Evolutionary conservation across 2,797 vertebrate genomes (phyloP).

Genomic region (Leptoclinus maculatus): DNA sequence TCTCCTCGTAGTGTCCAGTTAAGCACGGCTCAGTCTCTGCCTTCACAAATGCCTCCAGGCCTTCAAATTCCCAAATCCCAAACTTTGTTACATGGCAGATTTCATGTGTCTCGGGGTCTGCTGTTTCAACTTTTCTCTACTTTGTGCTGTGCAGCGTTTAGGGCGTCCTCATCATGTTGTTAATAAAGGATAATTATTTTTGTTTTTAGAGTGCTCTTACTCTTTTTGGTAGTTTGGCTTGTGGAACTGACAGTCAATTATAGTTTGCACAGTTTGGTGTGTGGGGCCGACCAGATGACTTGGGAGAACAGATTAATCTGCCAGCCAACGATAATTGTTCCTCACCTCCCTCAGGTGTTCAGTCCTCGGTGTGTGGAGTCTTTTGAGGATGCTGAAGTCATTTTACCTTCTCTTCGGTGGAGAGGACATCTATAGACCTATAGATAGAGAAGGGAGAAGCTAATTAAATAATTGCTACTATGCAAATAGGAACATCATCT

Average conservation of each 20-base stretch:
- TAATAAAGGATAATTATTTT: not conserved
- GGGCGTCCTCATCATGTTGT: not conserved
- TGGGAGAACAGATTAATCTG: not conserved
- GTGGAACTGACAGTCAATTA: not conserved
- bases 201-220: not conserved
- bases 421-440: not conserved
- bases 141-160: not conserved
- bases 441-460: not conserved
- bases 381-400: not conserved
- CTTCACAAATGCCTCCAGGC: constrained; percentile 49
- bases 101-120: constrained; percentile 34
- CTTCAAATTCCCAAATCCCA: constrained; percentile 53
- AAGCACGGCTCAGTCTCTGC: constrained; percentile 27
- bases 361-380: not conserved
- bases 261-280: not conserved
- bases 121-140: not conserved
- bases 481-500: not conserved
- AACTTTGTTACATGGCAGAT: constrained; percentile 51
- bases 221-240: constrained; percentile 3
- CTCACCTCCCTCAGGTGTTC: not conserved
- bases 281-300: not conserved
- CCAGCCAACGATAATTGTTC: not conserved
- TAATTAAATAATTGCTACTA: not conserved
- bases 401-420: not conserved
- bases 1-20: constrained; percentile 39